Evolutionary conservation across 2,113 vertebrate genomes (phyloP).

Genomic region (Caretta caretta): DNA sequence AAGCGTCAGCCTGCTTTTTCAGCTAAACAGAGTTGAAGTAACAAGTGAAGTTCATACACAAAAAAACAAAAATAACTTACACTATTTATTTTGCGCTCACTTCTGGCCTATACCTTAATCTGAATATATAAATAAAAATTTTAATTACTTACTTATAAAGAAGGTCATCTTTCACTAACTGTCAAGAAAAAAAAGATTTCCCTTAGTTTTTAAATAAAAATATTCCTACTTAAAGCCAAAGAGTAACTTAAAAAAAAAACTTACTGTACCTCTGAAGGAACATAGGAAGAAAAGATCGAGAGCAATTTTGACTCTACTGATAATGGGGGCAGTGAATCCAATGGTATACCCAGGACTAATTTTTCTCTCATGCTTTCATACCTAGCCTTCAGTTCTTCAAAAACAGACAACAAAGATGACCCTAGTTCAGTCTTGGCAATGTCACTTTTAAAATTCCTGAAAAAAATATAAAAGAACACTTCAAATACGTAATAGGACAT

Average conservation of each 20-base stretch:
- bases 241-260: background rate
- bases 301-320: slow-evolving; percentile 66
- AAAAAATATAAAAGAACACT: slow-evolving; percentile 13
- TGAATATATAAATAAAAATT: background rate
- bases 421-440: slow-evolving; percentile 42
- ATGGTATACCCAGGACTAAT: slow-evolving; percentile 52
- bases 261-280: slow-evolving; percentile 43
- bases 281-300: slow-evolving; percentile 28
- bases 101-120: background rate
- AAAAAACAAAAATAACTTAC: background rate
- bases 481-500: background rate
- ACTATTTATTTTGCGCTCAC: background rate
- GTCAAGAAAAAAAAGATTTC: background rate
- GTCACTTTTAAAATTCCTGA: slow-evolving; percentile 47
- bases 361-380: slow-evolving; percentile 64
- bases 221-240: background rate
- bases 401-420: slow-evolving; percentile 37
- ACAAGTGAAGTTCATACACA: background rate
- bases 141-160: slow-evolving; percentile 69
- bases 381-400: slow-evolving; percentile 63
- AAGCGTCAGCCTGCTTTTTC: background rate
- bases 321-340: slow-evolving; percentile 71
- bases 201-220: background rate
- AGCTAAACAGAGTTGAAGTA: background rate
- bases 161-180: slow-evolving; percentile 61